Percentiles rank a stretch among this genome's conserved stretches.
Conservation (phyloP, 23 tunicate species). For the Corella eumyota region DNA sequence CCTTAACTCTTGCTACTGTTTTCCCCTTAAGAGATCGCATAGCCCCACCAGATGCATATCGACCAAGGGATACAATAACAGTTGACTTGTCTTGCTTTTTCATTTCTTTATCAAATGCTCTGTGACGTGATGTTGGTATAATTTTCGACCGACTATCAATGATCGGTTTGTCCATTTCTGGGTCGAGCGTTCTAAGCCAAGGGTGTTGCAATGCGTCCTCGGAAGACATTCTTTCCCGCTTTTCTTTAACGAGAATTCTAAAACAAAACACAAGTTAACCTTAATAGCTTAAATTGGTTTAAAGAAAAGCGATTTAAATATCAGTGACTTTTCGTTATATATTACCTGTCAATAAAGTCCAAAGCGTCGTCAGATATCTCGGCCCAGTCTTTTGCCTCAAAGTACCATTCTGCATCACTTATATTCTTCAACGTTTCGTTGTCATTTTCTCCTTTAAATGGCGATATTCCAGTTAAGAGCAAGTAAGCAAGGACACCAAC, state of each 20-base stretch:
- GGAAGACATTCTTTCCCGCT: conserved; percentile 76
- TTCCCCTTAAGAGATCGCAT: conserved; percentile 71
- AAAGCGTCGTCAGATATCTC: conserved; percentile 72
- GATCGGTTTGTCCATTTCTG: conserved; percentile 56
- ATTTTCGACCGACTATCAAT: conserved; percentile 54
- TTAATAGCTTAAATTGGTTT: too few species aligned
- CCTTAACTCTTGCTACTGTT: conserved; percentile 74
- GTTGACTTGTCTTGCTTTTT: conserved; percentile 55
- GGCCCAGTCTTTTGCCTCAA: conserved; percentile 60
- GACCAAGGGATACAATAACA: conserved; percentile 61
- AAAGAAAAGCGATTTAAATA: too few species aligned
- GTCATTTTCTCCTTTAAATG: conserved; percentile 84
- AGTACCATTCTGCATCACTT: conserved; percentile 59
- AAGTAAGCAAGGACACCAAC: conserved; percentile 67
- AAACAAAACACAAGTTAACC: too few species aligned
- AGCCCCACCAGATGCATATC: conserved; percentile 87
- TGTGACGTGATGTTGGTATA: conserved; percentile 72
- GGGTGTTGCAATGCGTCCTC: conserved; percentile 91
- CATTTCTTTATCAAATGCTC: conserved; percentile 63
- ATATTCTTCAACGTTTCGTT: conserved; percentile 62
- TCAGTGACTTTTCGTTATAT: conserved; percentile 15
- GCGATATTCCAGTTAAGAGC: conserved; percentile 69
- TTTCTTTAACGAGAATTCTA: conserved; percentile 63
- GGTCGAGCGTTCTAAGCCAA: conserved; percentile 69
- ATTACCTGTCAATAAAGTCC: conserved; percentile 84